phyloP scores from a whole-genome alignment of 2,113 vertebrate genomes.

The Neodontobutis hainanensis region DNA sequence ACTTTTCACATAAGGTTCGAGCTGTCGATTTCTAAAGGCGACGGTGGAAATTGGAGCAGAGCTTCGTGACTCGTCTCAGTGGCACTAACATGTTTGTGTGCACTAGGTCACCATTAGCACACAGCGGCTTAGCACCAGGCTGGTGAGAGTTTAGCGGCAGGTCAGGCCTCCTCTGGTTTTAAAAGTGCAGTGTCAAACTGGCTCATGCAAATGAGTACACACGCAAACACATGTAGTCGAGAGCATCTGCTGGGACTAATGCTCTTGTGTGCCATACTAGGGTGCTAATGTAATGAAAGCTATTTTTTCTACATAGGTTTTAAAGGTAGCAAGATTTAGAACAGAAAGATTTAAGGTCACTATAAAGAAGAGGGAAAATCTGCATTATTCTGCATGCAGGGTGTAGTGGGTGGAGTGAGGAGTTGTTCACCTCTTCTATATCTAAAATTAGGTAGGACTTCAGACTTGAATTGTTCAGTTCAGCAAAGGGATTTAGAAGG shows the following conservation, averaged over 20 bases:
- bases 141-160: conserved; percentile 82
- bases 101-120: conserved; percentile 88
- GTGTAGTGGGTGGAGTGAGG: background rate
- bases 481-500: no score
- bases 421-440: background rate
- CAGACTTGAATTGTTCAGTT: conserved; percentile 7
- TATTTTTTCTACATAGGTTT: no score
- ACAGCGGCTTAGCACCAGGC: conserved; percentile 84
- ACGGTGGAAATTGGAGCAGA: conserved; percentile 58
- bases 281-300: conserved; percentile 15
- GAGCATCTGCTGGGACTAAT: conserved; percentile 52
- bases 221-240: conserved; percentile 29
- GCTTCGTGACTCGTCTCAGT: conserved; percentile 79
- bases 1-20: conserved; percentile 13
- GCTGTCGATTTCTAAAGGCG: conserved; percentile 17
- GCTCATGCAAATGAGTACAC: conserved; percentile 69
- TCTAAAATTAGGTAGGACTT: background rate
- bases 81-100: conserved; percentile 85
- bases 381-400: no score
- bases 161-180: conserved; percentile 81
- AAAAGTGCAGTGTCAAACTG: conserved; percentile 82
- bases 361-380: background rate
- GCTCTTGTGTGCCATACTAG: conserved; percentile 24
- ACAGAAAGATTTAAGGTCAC: background rate
- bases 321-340: background rate